phyloP scores from a whole-genome alignment of 1,140 invertebrate genomes.

The Drosophila nikananu region DNA sequence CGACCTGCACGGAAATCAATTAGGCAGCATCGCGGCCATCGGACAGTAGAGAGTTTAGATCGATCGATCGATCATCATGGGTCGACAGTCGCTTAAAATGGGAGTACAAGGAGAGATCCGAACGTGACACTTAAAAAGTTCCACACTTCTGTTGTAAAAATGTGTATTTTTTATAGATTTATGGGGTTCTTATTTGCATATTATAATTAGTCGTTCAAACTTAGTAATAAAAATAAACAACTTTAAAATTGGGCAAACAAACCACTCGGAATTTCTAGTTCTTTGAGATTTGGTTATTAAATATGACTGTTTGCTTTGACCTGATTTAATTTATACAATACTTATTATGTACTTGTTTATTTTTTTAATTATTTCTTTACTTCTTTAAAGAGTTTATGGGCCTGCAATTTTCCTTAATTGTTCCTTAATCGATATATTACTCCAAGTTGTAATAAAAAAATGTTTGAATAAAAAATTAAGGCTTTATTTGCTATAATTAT shows the following conservation, averaged over 20 bases:
- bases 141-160: neutral
- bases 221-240: neutral
- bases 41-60: slow-evolving; percentile 38
- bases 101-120: slow-evolving; percentile 6
- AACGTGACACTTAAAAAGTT: slow-evolving; percentile 2
- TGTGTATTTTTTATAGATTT: neutral
- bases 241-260: neutral
- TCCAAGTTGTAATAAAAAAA: neutral
- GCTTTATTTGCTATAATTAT: neutral
- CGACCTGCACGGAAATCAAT: slow-evolving; percentile 78
- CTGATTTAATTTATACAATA: neutral
- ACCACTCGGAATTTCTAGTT: too few species aligned
- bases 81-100: slow-evolving; percentile 33
- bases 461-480: neutral
- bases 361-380: neutral
- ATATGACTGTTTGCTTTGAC: neutral
- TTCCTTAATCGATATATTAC: neutral
- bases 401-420: too few species aligned
- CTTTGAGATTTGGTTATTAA: neutral
- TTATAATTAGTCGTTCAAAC: neutral
- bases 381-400: neutral
- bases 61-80: slow-evolving; percentile 68
- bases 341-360: neutral
- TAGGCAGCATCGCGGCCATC: slow-evolving; percentile 45
- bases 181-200: neutral